These are phyloP conservation scores for Rattus norvegicus DNA, from an alignment of 2,113 vertebrate genomes.

Conservation along the genomic window DNA sequence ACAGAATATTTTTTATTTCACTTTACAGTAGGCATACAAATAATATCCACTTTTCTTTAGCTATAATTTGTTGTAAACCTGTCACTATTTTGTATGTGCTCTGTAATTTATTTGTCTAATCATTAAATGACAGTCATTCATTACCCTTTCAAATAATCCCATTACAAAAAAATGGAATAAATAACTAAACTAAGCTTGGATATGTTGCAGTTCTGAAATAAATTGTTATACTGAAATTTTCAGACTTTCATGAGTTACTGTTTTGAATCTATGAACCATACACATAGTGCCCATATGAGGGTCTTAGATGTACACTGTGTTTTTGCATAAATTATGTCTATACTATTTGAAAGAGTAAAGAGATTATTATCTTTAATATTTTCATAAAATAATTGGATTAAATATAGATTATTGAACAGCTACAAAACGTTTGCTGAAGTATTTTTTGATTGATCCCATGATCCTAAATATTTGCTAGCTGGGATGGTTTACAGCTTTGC, in stretches of 20 bases:
- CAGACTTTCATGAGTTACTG: neutral
- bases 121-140: neutral
- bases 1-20: neutral
- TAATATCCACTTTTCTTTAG: neutral
- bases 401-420: neutral
- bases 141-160: neutral
- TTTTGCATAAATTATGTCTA: slow-evolving; percentile 9
- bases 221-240: neutral
- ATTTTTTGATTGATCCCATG: neutral
- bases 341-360: neutral
- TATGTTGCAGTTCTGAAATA: neutral
- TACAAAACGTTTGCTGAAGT: neutral
- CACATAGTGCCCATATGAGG: neutral
- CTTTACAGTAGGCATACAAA: neutral
- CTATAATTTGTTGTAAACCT: neutral
- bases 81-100: neutral
- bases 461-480: neutral
- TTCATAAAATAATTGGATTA: slow-evolving; percentile 20
- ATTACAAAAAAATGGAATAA: neutral
- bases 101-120: neutral
- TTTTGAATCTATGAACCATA: neutral
- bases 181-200: neutral
- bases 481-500: neutral
- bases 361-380: neutral
- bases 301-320: neutral